phyloP scores from a whole-genome alignment of 2,797 vertebrate genomes.

The Hippopotamyrus pictus region DNA sequence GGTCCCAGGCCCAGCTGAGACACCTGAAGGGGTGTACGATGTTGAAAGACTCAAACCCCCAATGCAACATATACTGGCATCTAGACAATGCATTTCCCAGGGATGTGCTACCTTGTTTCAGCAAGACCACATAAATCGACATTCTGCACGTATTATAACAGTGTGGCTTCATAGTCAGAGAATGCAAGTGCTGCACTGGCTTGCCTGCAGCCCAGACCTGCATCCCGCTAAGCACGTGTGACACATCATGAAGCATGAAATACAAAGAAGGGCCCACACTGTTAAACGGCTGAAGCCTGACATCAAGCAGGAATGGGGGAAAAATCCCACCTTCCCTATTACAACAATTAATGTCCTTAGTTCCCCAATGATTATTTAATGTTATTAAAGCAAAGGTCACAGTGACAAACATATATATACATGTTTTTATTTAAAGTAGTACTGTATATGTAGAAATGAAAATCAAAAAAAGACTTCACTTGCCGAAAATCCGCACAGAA shows the following conservation, averaged over 20 bases:
- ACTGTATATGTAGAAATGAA: neutral
- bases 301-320: neutral
- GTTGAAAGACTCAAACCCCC: neutral
- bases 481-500: too few relatives aligned
- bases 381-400: neutral
- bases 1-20: neutral
- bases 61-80: neutral
- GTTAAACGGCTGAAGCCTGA: neutral
- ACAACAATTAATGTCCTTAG: neutral
- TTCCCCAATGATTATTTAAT: neutral
- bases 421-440: too few relatives aligned
- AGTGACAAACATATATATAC: neutral
- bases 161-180: neutral
- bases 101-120: neutral
- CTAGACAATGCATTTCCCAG: neutral
- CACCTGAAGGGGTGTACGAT: neutral
- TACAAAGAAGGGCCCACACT: neutral
- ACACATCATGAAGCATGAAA: neutral
- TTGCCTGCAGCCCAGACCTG: neutral
- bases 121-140: neutral
- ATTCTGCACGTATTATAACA: neutral
- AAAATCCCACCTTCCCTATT: neutral
- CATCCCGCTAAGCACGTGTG: neutral
- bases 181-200: neutral
- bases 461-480: too few relatives aligned